A percentile compares a stretch with the other conserved stretches of the same genome.
phyloP scores from a whole-genome alignment of 1,140 invertebrate genomes.

The Drosophila ironensis region DNA sequence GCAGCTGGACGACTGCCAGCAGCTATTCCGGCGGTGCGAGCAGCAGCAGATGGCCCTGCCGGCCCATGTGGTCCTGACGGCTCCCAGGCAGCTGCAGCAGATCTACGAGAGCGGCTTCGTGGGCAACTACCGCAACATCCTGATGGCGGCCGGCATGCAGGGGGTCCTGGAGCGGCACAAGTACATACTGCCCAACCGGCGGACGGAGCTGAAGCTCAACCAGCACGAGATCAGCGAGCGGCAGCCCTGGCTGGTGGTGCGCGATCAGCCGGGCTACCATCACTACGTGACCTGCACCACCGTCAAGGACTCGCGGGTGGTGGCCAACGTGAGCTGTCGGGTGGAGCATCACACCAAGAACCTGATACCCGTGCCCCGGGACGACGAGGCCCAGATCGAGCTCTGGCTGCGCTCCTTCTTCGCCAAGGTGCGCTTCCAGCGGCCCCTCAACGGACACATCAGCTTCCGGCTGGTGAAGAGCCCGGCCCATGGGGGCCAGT shows the following conservation, averaged over 20 bases:
- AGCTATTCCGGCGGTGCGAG: constrained; percentile 87
- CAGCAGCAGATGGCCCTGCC: constrained; percentile 86
- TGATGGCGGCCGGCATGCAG: constrained; percentile 87
- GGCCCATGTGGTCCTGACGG: constrained; percentile 85
- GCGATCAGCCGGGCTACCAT: constrained; percentile 86
- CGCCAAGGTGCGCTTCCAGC: constrained; percentile 84
- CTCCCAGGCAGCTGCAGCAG: constrained; percentile 85
- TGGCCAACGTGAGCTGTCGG: constrained; percentile 90
- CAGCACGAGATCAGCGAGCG: constrained; percentile 86
- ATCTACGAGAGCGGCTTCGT: constrained; percentile 87
- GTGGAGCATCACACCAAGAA: constrained; percentile 86
- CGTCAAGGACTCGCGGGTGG: constrained; percentile 87
- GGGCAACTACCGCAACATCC: constrained; percentile 86
- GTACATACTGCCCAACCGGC: constrained; percentile 85
- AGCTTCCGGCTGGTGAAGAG: constrained; percentile 87
- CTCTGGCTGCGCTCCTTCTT: constrained; percentile 89
- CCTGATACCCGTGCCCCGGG: constrained; percentile 83
- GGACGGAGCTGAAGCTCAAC: constrained; percentile 85
- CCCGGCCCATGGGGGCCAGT: constrained; percentile 82
- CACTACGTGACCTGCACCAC: constrained; percentile 91
- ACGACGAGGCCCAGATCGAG: constrained; percentile 86
- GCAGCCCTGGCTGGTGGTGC: constrained; percentile 89
- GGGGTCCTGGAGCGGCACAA: constrained; percentile 87
- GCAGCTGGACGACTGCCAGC: constrained; percentile 88
- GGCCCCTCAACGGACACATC: constrained; percentile 88